Evolutionary conservation across 2,113 vertebrate species (phyloP).

Genomic region (Rattus norvegicus): DNA sequence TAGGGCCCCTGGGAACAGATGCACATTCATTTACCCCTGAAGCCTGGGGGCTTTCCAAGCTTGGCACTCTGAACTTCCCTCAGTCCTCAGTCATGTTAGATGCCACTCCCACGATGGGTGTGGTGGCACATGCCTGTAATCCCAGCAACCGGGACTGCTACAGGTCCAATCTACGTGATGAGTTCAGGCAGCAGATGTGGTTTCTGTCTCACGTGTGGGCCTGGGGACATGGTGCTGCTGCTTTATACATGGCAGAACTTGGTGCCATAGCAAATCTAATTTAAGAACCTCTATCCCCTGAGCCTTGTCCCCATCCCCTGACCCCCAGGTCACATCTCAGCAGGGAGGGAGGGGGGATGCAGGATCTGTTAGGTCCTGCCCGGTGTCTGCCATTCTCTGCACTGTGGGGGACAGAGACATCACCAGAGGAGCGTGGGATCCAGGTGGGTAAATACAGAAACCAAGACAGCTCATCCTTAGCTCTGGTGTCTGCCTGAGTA

Average conservation of each 20-base stretch:
- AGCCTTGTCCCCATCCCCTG: background rate
- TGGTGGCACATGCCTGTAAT: background rate
- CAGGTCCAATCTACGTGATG: background rate
- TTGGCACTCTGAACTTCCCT: background rate
- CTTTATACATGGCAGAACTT: rapidly evolving
- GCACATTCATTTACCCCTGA: background rate
- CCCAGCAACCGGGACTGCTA: background rate
- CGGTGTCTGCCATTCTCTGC: rapidly evolving
- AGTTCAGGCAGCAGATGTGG: background rate
- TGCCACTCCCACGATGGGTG: background rate
- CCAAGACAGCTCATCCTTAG: background rate
- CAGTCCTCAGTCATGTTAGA: background rate
- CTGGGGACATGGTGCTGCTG: background rate
- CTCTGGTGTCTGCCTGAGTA: background rate
- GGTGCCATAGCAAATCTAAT: background rate
- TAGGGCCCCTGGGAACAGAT: background rate
- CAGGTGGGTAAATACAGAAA: too few relatives aligned
- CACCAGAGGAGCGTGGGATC: background rate
- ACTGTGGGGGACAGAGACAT: background rate
- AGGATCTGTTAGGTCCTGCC: rapidly evolving
- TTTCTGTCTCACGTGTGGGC: background rate
- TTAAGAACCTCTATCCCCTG: too few relatives aligned
- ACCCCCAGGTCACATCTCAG: background rate
- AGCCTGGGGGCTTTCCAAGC: background rate
- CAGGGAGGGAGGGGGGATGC: background rate